These are phyloP conservation scores for Holacanthus passer DNA, from an alignment of 2,113 vertebrate species.

Conservation along the genomic window DNA sequence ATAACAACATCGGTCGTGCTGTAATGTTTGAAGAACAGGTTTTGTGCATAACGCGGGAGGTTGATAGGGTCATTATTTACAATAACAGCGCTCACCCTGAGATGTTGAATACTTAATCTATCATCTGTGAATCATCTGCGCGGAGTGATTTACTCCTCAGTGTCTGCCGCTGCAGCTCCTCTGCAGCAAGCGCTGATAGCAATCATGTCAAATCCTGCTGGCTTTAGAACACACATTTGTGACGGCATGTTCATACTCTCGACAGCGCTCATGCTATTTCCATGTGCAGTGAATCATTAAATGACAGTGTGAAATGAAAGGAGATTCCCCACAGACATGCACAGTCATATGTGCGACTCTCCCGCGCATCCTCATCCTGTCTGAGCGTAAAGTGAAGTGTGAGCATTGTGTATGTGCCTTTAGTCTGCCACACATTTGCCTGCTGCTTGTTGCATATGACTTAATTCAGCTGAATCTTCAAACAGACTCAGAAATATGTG, in stretches of 20 bases:
- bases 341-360: conserved; percentile 33
- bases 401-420: conserved; percentile 33
- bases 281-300: conserved; percentile 54
- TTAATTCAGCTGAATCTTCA: conserved; percentile 73
- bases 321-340: conserved; percentile 18
- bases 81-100: conserved; percentile 58
- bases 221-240: conserved; percentile 33
- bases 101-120: conserved; percentile 61
- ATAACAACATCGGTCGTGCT: conserved; percentile 21
- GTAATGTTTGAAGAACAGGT: conserved; percentile 48
- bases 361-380: conserved; percentile 16
- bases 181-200: conserved; percentile 30
- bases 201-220: conserved; percentile 49
- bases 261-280: conserved; percentile 33
- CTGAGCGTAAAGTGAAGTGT: conserved; percentile 29
- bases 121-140: conserved; percentile 58
- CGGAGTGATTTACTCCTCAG: conserved; percentile 45
- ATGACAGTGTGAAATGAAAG: conserved; percentile 45
- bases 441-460: conserved; percentile 51
- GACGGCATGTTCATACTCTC: conserved; percentile 46
- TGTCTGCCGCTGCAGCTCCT: conserved; percentile 35
- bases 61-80: conserved; percentile 70
- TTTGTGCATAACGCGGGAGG: conserved; percentile 44
- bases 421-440: conserved; percentile 51
- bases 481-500: conserved; percentile 70